Evolutionary conservation across 37 sponge, comb jelly and placozoan genomes (phyloP).

Genomic region (Spongilla lacustris): DNA sequence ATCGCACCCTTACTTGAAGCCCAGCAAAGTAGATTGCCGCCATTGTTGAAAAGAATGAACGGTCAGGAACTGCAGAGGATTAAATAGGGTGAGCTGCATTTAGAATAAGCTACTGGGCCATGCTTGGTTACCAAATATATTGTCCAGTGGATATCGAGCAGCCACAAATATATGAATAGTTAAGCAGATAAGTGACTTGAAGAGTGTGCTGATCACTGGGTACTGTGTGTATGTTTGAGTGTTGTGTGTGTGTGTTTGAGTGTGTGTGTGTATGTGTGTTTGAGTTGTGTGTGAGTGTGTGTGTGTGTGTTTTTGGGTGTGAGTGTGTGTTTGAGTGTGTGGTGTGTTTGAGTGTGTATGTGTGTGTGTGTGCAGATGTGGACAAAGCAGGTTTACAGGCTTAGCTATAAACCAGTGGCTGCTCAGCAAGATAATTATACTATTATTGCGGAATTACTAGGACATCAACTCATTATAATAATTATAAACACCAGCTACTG

Average conservation of each 20-base stretch:
- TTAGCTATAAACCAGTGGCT: no score
- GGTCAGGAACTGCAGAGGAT: constrained; percentile 40
- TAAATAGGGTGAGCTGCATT: constrained; percentile 22
- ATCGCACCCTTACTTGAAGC: background rate
- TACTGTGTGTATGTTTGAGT: background rate
- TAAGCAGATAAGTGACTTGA: background rate
- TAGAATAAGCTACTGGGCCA: background rate
- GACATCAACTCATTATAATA: no score
- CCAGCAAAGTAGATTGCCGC: background rate
- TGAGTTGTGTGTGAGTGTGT: background rate
- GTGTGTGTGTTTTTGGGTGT: background rate
- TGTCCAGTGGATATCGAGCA: background rate
- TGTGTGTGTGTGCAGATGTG: background rate
- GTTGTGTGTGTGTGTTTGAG: constrained; percentile 27
- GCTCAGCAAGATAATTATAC: no score
- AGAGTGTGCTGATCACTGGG: background rate
- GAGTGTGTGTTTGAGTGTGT: background rate
- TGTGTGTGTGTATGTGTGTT: background rate
- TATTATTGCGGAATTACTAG: no score
- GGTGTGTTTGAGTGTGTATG: constrained; percentile 5
- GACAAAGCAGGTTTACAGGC: no score
- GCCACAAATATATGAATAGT: background rate
- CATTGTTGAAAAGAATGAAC: background rate
- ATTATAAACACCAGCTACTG: no score
- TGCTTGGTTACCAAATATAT: background rate